Evolutionary conservation across 1,140 invertebrate genomes (phyloP), one percentile per base, ranked within the genome.

Genomic region (Dendrolimus punctatus): DNA sequence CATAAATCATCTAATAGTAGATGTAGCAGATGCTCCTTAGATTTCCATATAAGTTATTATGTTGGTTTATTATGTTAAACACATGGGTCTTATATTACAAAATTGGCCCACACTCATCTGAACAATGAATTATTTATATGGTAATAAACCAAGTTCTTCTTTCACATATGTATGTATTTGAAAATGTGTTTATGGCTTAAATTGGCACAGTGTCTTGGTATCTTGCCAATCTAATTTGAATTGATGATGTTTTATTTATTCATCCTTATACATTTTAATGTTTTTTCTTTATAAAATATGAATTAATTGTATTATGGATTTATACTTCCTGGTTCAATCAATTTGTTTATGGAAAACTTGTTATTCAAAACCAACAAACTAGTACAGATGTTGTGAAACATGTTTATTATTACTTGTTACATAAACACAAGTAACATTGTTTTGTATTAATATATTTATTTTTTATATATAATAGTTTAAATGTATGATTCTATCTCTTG

Each of bases 181-280:
- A 49, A 23, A 23, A 23, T 23, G 23, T 23, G 23, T 23, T 23
- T 23, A 23, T 3, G 3, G 23, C 23, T 50, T 41, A 50, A 50
- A 50, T 50, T 50, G 49, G 49, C 49, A 50, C 49, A 50, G 10
- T 36, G 23, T 8, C 39, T 39, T 50, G 39, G 40, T 39, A 6
- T 41, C 36, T n/a, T 50, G 49, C 49, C 49, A 50, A 41, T 8
- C 40, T 50, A 39, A 41, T 50, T 50, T 40, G 7, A 50, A 50
- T 50, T 37, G 48, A 40, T 43, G 40, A 44, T 55, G 41, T 43
- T 6, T 39, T 23, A 39, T 47, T 47, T 43, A 40, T 55, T 36
- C 40, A 41, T 37, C 6, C n/a, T 45, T 39, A 42, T 46, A 41
- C 42, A 46, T 36, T 55, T 9, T 47, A n/a, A 9, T 46, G 50